Evolutionary conservation across 2,113 vertebrate species (phyloP).

Genomic region (Tragelaphus strepsiceros): DNA sequence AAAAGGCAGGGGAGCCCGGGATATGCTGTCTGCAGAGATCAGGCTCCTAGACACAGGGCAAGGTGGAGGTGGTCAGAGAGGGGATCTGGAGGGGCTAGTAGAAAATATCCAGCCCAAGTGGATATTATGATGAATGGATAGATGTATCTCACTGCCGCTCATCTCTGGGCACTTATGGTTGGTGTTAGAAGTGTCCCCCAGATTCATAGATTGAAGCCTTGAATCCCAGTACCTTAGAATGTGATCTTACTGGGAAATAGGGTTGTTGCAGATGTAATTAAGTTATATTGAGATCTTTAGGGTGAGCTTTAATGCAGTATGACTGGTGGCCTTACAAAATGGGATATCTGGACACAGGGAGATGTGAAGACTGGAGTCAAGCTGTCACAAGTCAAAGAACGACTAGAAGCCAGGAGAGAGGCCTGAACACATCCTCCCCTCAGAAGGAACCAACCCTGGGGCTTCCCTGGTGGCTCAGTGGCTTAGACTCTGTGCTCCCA

Average conservation of each 20-base stretch:
- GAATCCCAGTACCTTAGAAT: background rate
- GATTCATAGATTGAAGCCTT: background rate
- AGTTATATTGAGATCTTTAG: background rate
- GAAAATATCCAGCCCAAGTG: background rate
- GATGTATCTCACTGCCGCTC: background rate
- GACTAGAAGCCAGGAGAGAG: background rate
- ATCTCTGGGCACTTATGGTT: background rate
- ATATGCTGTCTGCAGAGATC: background rate
- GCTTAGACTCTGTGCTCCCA: background rate
- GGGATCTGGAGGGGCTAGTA: rapidly evolving
- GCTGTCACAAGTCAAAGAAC: background rate
- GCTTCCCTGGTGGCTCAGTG: background rate
- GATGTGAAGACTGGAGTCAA: background rate
- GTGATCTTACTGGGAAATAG: background rate
- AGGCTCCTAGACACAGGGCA: background rate
- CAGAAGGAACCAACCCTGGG: background rate
- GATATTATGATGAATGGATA: background rate
- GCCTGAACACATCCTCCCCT: background rate
- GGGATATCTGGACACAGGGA: background rate
- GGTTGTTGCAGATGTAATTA: background rate
- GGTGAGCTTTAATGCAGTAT: background rate
- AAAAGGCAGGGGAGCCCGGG: background rate
- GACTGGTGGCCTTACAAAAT: background rate
- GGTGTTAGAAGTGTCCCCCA: background rate
- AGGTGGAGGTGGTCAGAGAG: background rate